Percentiles rank a stretch among this genome's conserved stretches.
Evolutionary conservation across 1,140 invertebrate species (phyloP).

Genomic region (Ceratosolen fusciceps): DNA sequence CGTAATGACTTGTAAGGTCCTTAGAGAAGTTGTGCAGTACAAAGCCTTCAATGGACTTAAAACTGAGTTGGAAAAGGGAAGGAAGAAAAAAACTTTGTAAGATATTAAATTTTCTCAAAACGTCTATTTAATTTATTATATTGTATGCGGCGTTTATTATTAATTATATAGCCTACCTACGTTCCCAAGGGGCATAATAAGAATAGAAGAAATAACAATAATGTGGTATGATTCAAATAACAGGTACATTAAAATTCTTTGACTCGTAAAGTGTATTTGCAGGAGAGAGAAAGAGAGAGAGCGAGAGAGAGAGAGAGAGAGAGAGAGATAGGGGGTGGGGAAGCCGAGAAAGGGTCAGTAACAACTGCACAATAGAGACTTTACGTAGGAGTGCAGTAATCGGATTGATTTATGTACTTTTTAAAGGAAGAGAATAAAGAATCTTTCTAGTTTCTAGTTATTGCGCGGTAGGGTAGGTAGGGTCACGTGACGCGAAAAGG

Average conservation of each 20-base stretch:
- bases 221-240: not conserved
- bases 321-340: not conserved
- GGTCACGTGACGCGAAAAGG: conserved; percentile 17
- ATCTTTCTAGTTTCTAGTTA: not conserved
- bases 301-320: not conserved
- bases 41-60: not conserved
- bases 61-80: not conserved
- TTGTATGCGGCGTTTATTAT: not conserved
- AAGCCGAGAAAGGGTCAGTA: no score
- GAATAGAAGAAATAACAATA: no score
- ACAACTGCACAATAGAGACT: not conserved
- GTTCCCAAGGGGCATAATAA: no score
- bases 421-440: not conserved
- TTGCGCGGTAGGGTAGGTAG: not conserved
- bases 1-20: not conserved
- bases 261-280: not conserved
- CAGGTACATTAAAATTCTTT: not conserved
- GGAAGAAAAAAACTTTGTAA: not conserved
- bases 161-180: not conserved
- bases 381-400: not conserved
- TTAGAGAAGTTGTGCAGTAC: not conserved
- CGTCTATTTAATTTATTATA: not conserved
- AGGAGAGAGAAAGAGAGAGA: not conserved
- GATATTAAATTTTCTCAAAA: not conserved
- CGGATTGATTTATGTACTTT: not conserved